Evolutionary conservation across 2,797 vertebrate species (phyloP).

Genomic region (Chromobotia macracanthus): DNA sequence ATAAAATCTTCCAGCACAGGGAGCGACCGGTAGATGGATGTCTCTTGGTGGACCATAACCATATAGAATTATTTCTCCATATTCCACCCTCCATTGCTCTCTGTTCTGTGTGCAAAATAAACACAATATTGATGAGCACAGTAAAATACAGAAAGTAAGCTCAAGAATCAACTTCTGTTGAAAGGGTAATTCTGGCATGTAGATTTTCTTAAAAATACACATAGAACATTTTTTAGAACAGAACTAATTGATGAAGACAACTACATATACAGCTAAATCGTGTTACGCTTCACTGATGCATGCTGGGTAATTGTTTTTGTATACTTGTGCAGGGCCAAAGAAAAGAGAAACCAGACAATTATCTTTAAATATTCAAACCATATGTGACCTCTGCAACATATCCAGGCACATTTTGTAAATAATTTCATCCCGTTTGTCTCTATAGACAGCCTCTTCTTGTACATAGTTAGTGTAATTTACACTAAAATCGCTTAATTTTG

Average conservation of each 20-base stretch:
- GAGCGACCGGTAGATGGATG: conserved; percentile 33
- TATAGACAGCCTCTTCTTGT: background rate
- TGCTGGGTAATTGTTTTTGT: conserved; percentile 36
- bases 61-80: conserved; percentile 34
- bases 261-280: conserved; percentile 6
- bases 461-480: background rate
- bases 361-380: conserved; percentile 27
- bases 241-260: conserved; percentile 20
- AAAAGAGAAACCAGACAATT: background rate
- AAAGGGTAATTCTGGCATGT: conserved; percentile 13
- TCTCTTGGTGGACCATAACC: conserved; percentile 25
- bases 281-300: conserved; percentile 28
- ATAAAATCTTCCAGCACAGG: background rate
- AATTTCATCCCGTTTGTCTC: background rate
- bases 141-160: conserved; percentile 11
- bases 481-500: conserved; percentile 1
- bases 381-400: conserved; percentile 20
- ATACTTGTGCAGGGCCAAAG: conserved; percentile 28
- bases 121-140: conserved; percentile 33
- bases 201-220: too few relatives aligned
- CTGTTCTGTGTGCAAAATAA: conserved; percentile 27
- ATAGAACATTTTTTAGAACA: conserved; percentile 18
- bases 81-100: conserved; percentile 11
- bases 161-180: conserved; percentile 26
- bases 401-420: conserved; percentile 10